Percentiles rank a stretch among this genome's conserved stretches.
Evolutionary conservation across 2,888 invertebrate species (phyloP).

Genomic region (Tryphoninae sp.): DNA sequence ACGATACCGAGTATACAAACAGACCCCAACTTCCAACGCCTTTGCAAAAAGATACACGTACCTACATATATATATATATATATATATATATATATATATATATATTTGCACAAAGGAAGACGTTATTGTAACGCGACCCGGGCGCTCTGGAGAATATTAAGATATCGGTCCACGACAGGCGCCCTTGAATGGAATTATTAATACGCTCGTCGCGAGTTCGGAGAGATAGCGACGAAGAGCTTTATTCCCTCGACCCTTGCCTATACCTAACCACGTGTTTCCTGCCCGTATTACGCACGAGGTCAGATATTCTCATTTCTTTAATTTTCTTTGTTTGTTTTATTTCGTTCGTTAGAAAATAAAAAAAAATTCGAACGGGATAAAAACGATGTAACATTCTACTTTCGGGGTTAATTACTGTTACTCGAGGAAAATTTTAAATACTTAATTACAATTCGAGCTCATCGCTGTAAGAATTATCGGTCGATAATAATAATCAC

Average conservation of each 20-base stretch:
- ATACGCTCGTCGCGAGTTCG: slow-evolving; percentile 65
- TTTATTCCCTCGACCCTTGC: slow-evolving; percentile 34
- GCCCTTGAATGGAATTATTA: slow-evolving; percentile 73
- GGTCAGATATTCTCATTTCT: too few species aligned
- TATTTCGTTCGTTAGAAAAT: too few species aligned
- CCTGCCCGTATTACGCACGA: too few species aligned
- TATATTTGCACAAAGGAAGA: slow-evolving; percentile 71
- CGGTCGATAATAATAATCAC: slow-evolving; percentile 39
- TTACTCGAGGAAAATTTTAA: background rate
- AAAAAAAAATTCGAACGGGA: background rate
- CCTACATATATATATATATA: slow-evolving; percentile 52
- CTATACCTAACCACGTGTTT: background rate
- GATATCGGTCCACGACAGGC: slow-evolving; percentile 72
- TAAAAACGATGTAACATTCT: slow-evolving; percentile 1
- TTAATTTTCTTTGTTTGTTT: too few species aligned
- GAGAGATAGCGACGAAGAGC: slow-evolving; percentile 37
- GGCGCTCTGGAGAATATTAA: slow-evolving; percentile 74
- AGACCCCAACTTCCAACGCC: slow-evolving; percentile 22
- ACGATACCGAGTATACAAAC: slow-evolving; percentile 49
- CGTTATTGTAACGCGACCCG: slow-evolving; percentile 75
- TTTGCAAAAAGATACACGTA: slow-evolving; percentile 9
- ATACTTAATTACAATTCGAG: slow-evolving; percentile 29
- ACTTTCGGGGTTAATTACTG: background rate
- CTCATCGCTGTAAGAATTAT: background rate
- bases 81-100: slow-evolving; percentile 54